phyloP scores from a whole-genome alignment of 2,888 invertebrate genomes.

The Litoditis marina region DNA sequence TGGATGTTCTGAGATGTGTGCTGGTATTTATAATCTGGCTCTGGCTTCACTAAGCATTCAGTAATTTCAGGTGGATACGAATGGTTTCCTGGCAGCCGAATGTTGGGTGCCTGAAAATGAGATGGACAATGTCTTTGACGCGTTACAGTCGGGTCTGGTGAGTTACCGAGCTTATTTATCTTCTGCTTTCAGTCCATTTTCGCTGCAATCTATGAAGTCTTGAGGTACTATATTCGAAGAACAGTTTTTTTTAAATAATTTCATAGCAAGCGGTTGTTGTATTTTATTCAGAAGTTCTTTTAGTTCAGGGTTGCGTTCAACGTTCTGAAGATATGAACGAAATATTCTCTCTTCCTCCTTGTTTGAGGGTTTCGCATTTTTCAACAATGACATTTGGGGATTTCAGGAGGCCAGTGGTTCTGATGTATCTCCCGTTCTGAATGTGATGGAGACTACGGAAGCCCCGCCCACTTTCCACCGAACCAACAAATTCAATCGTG shows the following conservation, averaged over 20 bases:
- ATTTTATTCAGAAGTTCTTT: too few species aligned
- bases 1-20: not conserved
- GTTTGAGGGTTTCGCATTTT: too few species aligned
- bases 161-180: too few species aligned
- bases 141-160: slow-evolving; percentile 85
- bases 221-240: not conserved
- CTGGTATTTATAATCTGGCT: not conserved
- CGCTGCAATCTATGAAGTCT: too few species aligned
- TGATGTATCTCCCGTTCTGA: slow-evolving; percentile 89
- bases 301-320: too few species aligned
- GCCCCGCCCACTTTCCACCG: slow-evolving; percentile 92
- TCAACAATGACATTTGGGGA: not conserved
- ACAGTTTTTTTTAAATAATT: not conserved
- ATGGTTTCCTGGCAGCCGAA: slow-evolving; percentile 95
- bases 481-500: slow-evolving; percentile 90
- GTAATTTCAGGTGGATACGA: slow-evolving; percentile 73
- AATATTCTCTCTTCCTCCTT: too few species aligned
- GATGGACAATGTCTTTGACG: slow-evolving; percentile 84
- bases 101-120: slow-evolving; percentile 90
- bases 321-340: too few species aligned
- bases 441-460: slow-evolving; percentile 82
- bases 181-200: too few species aligned
- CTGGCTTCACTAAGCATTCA: too few species aligned
- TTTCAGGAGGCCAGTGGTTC: slow-evolving; percentile 77
- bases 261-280: not conserved